Conservation (phyloP, 2,797 vertebrate genomes). For the Cirrhinus molitorella region DNA sequence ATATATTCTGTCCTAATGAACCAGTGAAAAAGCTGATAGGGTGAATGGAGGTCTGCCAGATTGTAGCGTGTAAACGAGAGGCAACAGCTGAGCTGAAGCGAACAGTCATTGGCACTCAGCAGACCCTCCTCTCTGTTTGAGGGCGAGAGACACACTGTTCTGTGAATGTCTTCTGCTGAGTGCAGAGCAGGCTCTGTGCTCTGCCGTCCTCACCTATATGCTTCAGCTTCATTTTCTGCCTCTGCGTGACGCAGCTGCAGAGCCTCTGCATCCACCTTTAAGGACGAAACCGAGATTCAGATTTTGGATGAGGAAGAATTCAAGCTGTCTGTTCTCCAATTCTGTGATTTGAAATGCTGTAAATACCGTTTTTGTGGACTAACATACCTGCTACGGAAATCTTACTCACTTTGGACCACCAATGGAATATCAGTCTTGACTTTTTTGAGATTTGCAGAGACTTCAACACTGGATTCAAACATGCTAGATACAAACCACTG, state of each 20-base stretch:
- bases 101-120: conserved; percentile 70
- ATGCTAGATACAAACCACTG: conserved; percentile 84
- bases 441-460: conserved; percentile 62
- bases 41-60: conserved; percentile 51
- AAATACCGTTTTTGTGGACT: conserved; percentile 21
- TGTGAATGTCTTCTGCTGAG: conserved; percentile 41
- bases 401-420: conserved; percentile 36
- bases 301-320: conserved; percentile 47
- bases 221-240: conserved; percentile 65
- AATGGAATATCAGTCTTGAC: conserved; percentile 44
- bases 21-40: conserved; percentile 46
- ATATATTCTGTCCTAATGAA: not conserved
- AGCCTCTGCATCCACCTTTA: conserved; percentile 11
- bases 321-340: conserved; percentile 39
- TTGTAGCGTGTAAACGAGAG: conserved; percentile 76
- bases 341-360: conserved; percentile 38
- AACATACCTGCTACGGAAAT: conserved; percentile 20
- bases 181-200: conserved; percentile 70
- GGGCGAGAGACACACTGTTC: conserved; percentile 72
- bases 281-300: conserved; percentile 29
- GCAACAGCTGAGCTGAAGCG: conserved; percentile 84
- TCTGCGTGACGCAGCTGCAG: conserved; percentile 32
- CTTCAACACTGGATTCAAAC: conserved; percentile 65
- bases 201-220: conserved; percentile 62
- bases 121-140: conserved; percentile 58